Conservation (phyloP, 2,797 vertebrate genomes). For the Carduelis carduelis region DNA sequence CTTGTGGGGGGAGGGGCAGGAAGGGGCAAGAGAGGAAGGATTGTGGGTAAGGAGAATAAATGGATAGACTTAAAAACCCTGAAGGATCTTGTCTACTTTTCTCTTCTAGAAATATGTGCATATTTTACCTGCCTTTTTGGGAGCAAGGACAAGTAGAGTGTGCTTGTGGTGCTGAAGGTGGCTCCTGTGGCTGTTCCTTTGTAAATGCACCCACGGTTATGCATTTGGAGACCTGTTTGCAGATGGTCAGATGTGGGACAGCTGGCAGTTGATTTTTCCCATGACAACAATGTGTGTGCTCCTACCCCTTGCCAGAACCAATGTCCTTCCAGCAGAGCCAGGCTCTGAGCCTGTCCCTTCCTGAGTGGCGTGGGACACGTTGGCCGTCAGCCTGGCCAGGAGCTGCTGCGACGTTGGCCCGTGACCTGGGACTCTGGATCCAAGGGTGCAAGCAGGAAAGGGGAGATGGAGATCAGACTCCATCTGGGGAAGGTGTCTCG, state of each 20-base stretch:
- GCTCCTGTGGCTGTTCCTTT: neutral
- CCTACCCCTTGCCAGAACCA: neutral
- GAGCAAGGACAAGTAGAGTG: neutral
- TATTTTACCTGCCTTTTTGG: neutral
- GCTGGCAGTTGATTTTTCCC: neutral
- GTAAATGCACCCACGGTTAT: neutral
- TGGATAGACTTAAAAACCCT: neutral
- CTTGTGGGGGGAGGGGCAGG: neutral
- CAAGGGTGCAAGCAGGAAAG: neutral
- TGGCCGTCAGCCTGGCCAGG: fast-evolving
- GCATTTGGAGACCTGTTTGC: neutral
- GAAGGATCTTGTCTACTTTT: neutral
- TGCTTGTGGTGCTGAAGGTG: neutral
- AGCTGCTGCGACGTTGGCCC: fast-evolving
- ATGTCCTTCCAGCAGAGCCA: neutral
- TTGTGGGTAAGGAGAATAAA: neutral
- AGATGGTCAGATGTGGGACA: neutral
- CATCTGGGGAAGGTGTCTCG: fast-evolving
- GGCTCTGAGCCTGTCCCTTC: fast-evolving
- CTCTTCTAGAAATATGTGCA: neutral
- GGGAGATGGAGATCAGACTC: neutral
- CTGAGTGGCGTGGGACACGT: fast-evolving
- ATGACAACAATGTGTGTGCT: fast-evolving
- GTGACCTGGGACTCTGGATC: neutral
- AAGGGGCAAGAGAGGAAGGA: neutral